phyloP scores from a whole-genome alignment of 2,888 invertebrate genomes.

The Thera obeliscata region DNA sequence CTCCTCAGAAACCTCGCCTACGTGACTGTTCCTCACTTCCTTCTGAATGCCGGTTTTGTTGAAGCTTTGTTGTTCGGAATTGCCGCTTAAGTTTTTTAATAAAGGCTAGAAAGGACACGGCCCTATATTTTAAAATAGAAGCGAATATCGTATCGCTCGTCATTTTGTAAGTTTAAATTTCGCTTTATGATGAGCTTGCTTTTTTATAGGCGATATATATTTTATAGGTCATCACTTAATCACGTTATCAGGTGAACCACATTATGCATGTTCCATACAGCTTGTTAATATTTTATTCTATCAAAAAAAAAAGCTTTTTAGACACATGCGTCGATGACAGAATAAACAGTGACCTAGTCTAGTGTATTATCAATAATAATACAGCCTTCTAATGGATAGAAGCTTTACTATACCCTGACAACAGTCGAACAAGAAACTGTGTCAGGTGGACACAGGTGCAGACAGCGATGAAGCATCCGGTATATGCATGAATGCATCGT shows the following conservation, averaged over 20 bases:
- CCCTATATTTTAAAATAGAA: background rate
- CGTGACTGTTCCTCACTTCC: constrained; percentile 14
- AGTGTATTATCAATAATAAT: background rate
- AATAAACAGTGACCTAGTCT: background rate
- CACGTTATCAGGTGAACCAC: too few species aligned
- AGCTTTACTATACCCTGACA: constrained; percentile 6
- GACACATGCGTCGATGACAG: too few species aligned
- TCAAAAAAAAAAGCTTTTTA: too few species aligned
- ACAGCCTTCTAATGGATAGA: background rate
- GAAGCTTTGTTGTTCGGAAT: constrained; percentile 9
- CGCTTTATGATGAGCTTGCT: too few species aligned
- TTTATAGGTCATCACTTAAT: too few species aligned
- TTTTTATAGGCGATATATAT: too few species aligned
- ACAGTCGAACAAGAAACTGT: constrained; percentile 24
- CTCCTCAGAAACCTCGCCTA: constrained; percentile 21
- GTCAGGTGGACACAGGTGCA: constrained; percentile 47
- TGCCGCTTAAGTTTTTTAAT: constrained; percentile 16
- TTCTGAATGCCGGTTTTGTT: constrained; percentile 14
- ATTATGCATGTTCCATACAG: too few species aligned
- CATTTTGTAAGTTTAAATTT: background rate
- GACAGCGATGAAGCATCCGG: constrained; percentile 28
- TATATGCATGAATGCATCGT: constrained; percentile 30
- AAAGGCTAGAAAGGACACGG: background rate
- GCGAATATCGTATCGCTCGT: background rate
- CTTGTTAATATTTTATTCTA: background rate